These are phyloP conservation scores for Rhabdomys pumilio DNA, from an alignment of 2,797 vertebrate genomes.

Conservation along the genomic window DNA sequence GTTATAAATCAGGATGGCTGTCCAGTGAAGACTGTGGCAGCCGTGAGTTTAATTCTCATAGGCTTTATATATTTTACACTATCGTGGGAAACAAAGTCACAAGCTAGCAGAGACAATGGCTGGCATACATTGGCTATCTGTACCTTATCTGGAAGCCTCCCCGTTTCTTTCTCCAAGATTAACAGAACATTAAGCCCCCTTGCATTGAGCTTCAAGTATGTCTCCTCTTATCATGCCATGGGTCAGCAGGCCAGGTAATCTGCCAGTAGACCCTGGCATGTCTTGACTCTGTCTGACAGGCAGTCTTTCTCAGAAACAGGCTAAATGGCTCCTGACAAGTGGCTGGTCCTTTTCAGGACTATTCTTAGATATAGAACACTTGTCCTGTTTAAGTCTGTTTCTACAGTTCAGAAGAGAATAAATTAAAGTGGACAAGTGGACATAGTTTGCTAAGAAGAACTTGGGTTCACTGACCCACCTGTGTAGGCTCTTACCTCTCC, in stretches of 20 bases:
- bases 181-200: background rate
- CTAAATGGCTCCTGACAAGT: background rate
- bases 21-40: background rate
- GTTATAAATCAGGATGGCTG: background rate
- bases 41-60: background rate
- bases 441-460: background rate
- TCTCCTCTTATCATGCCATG: background rate
- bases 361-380: background rate
- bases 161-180: background rate
- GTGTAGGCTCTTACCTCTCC: rapidly evolving
- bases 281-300: background rate
- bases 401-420: background rate
- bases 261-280: background rate
- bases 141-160: background rate
- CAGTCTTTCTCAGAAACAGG: background rate
- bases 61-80: background rate
- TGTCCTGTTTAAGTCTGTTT: background rate
- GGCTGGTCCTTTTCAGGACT: background rate
- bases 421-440: background rate
- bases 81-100: background rate
- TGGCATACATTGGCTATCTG: background rate
- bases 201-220: background rate
- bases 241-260: background rate
- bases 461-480: background rate
- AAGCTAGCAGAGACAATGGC: background rate